Conservation (phyloP, 2,888 invertebrate species). For the Drosophila nigricruria region DNA sequence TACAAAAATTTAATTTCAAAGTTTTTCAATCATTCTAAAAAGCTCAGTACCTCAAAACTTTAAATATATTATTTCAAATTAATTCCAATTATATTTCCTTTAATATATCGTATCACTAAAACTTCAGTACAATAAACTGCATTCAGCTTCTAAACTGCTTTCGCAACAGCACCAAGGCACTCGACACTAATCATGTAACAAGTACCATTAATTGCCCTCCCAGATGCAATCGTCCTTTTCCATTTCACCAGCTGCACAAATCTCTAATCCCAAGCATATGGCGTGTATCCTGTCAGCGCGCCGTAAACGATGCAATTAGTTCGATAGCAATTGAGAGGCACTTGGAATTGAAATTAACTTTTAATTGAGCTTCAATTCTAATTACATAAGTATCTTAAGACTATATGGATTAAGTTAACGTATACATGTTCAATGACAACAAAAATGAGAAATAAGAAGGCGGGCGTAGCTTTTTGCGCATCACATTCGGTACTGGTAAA, state of each 20-base stretch:
- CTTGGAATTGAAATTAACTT: constrained; percentile 69
- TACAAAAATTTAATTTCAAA: not conserved
- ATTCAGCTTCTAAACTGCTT: not conserved
- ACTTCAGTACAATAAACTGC: not conserved
- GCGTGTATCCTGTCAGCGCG: constrained; percentile 21
- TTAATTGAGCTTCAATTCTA: constrained; percentile 61
- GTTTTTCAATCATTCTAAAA: not conserved
- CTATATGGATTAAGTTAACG: constrained; percentile 52
- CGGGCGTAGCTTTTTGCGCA: constrained; percentile 44
- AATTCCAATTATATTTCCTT: not conserved
- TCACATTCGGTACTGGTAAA: constrained; percentile 49
- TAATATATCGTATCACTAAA: not conserved
- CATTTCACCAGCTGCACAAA: constrained; percentile 12
- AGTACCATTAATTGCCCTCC: not conserved
- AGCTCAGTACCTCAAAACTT: not conserved
- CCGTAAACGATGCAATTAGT: constrained; percentile 50
- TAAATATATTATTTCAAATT: not conserved
- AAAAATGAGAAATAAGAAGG: constrained; percentile 25
- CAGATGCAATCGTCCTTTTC: not conserved
- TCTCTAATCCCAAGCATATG: constrained; percentile 54
- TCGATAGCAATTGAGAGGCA: constrained; percentile 24
- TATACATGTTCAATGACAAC: constrained; percentile 31
- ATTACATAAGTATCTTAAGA: constrained; percentile 45
- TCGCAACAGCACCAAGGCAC: constrained; percentile 8
- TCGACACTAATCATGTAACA: constrained; percentile 5